Percentiles rank a stretch among this genome's conserved stretches.
Conservation (phyloP, 2,113 vertebrate genomes). For the Dascyllus trimaculatus region DNA sequence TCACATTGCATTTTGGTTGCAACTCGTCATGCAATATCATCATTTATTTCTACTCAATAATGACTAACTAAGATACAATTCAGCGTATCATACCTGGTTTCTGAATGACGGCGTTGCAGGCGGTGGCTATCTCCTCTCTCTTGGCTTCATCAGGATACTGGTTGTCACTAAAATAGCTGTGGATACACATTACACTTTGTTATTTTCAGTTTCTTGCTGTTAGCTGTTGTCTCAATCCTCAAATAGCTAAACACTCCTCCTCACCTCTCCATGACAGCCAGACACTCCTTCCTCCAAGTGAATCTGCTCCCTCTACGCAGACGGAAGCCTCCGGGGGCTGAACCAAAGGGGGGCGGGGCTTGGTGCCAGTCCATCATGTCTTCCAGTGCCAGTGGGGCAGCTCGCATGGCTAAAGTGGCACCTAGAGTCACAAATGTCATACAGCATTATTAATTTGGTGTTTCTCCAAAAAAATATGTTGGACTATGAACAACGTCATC, state of each 20-base stretch:
- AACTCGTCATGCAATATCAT: no score
- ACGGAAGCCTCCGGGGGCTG: conserved; percentile 92
- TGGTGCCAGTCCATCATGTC: conserved; percentile 96
- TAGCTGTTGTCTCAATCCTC: neutral
- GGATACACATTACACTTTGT: conserved; percentile 1
- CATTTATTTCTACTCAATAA: no score
- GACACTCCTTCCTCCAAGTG: conserved; percentile 99
- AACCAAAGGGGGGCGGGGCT: conserved; percentile 90
- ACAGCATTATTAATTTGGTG: neutral
- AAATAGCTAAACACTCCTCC: neutral
- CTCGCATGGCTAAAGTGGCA: conserved; percentile 96
- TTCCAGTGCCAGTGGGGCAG: conserved; percentile 92
- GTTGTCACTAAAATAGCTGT: conserved; percentile 98
- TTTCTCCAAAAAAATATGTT: neutral
- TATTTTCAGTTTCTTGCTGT: neutral
- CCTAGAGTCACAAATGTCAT: conserved; percentile 79
- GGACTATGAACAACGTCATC: neutral
- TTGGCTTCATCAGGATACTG: conserved; percentile 98
- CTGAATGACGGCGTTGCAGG: conserved; percentile 98
- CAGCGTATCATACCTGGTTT: conserved; percentile 90
- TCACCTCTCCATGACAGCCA: conserved; percentile 99
- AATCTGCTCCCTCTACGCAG: conserved; percentile 96
- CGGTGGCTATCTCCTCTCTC: conserved; percentile 97
- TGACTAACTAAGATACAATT: no score
- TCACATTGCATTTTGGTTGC: no score